A percentile compares a stretch with the other conserved stretches of the same genome.
phyloP scores from a whole-genome alignment of 1,140 invertebrate genomes.

The Aphaenogaster ashmeadi region DNA sequence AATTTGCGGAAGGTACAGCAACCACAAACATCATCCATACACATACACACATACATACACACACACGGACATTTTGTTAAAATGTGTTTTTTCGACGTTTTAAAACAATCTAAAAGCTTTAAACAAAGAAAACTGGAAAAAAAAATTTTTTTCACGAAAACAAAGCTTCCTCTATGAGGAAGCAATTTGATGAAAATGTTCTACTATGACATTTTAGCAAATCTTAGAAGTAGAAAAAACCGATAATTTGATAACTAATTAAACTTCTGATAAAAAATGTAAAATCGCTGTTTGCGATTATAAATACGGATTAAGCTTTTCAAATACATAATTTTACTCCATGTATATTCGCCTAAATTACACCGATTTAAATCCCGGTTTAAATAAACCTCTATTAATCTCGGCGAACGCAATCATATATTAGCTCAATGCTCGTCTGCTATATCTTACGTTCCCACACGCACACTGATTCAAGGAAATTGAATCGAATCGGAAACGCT shows the following conservation, averaged over 20 bases:
- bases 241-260: not conserved
- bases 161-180: too few species aligned
- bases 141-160: too few species aligned
- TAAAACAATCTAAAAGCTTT: too few species aligned
- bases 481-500: slow-evolving; percentile 23
- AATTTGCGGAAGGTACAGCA: too few species aligned
- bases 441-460: not conserved
- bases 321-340: not conserved
- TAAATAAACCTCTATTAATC: not conserved
- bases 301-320: slow-evolving; percentile 1
- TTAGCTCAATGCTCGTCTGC: not conserved
- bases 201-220: not conserved
- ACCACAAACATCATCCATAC: too few species aligned
- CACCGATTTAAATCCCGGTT: not conserved
- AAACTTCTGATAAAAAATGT: not conserved
- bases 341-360: not conserved
- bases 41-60: too few species aligned
- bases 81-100: too few species aligned
- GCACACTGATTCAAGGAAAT: not conserved
- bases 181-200: not conserved
- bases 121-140: too few species aligned
- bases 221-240: not conserved
- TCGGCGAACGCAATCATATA: not conserved
- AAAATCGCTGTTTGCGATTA: not conserved
- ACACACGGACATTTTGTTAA: too few species aligned